Conservation (phyloP, 1,140 invertebrate genomes). For the Mya arenaria region DNA sequence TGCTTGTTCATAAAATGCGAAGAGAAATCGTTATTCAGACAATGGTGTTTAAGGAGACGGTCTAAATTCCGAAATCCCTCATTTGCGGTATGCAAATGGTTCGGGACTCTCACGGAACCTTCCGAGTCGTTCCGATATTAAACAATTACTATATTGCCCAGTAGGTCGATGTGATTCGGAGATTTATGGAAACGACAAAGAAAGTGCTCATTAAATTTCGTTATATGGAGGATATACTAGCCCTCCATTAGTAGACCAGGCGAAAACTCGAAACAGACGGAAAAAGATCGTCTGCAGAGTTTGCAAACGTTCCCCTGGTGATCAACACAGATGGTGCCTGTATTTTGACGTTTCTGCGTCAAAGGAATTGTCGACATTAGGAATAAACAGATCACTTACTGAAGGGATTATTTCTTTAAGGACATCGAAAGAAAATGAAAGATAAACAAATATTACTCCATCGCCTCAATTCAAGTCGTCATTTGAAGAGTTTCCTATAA, state of each 20-base stretch:
- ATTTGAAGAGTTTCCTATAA: not conserved
- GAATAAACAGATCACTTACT: not conserved
- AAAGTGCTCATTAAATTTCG: no score
- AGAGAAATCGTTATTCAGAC: constrained; percentile 17
- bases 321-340: constrained; percentile 49
- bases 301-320: constrained; percentile 23
- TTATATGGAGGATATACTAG: constrained; percentile 8
- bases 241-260: constrained; percentile 15
- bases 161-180: no score
- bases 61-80: no score
- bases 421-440: constrained; percentile 7
- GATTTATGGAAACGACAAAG: no score
- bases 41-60: not conserved
- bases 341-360: not conserved
- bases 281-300: constrained; percentile 27
- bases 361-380: not conserved
- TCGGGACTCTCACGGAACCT: no score
- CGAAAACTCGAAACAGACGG: constrained; percentile 4
- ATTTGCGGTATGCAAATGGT: no score
- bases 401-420: no score
- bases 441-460: not conserved
- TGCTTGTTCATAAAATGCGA: constrained; percentile 8
- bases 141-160: no score
- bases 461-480: not conserved
- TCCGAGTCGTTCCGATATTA: no score